These are phyloP conservation scores for Nemotelus nigrinus DNA, from an alignment of 2,888 invertebrate species.

Conservation along the genomic window DNA sequence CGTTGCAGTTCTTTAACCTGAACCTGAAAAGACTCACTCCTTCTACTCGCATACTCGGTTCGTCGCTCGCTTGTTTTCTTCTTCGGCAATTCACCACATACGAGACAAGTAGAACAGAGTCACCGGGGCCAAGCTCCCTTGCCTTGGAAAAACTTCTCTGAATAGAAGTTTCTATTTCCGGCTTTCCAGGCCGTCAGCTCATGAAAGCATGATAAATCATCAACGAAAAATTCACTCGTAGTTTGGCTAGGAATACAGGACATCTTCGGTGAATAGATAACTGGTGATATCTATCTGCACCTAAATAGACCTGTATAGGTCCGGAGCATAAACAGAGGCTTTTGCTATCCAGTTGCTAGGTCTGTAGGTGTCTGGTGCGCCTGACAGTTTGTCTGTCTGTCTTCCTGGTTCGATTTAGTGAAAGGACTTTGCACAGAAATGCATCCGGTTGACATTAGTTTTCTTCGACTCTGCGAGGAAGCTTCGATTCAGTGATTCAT, in stretches of 20 bases:
- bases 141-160: slow-evolving; percentile 17
- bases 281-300: slow-evolving; percentile 20
- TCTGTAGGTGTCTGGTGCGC: slow-evolving; percentile 18
- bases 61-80: background rate
- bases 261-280: background rate
- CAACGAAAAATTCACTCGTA: slow-evolving; percentile 14
- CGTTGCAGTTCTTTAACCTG: slow-evolving; percentile 16
- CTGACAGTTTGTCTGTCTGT: background rate
- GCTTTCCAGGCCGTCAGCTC: slow-evolving; percentile 24
- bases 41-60: no score
- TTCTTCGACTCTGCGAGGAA: background rate
- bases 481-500: background rate
- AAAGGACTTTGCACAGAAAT: slow-evolving; percentile 22
- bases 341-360: background rate
- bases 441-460: slow-evolving; percentile 30
- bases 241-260: slow-evolving; percentile 20
- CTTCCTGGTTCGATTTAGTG: background rate
- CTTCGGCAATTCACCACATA: background rate
- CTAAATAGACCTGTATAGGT: slow-evolving; percentile 3
- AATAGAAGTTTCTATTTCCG: slow-evolving; percentile 37
- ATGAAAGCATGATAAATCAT: slow-evolving; percentile 34
- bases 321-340: background rate
- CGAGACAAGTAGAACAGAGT: slow-evolving; percentile 1
- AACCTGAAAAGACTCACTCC: background rate
- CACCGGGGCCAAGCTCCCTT: slow-evolving; percentile 12